Conservation (phyloP, 2,113 vertebrate genomes). For the Theristicus caerulescens region DNA sequence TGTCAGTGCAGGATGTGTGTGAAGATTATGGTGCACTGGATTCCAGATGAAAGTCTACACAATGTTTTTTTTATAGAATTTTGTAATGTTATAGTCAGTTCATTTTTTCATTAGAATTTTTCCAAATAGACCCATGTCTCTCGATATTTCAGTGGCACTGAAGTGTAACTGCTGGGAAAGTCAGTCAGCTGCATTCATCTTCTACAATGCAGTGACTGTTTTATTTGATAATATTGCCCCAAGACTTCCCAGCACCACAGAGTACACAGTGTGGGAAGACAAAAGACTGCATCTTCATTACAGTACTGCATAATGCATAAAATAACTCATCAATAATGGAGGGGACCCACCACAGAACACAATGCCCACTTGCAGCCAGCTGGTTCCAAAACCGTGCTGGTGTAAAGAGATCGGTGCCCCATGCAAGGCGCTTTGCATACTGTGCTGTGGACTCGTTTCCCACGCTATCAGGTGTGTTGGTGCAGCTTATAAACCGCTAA, state of each 20-base stretch:
- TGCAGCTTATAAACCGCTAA: neutral
- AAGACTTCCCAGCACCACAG: neutral
- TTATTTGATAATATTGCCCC: neutral
- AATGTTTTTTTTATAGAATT: neutral
- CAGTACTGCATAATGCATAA: constrained; percentile 41
- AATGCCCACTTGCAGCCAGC: neutral
- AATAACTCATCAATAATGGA: constrained; percentile 24
- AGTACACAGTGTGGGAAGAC: neutral
- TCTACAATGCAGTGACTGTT: neutral
- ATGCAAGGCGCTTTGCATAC: neutral
- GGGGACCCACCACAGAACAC: neutral
- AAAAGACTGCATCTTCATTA: constrained; percentile 40
- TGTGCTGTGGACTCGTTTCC: fast-evolving
- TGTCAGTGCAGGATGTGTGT: neutral
- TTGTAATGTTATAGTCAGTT: neutral
- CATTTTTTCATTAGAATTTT: neutral
- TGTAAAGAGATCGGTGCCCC: neutral
- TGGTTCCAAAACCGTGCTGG: neutral
- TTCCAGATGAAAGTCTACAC: neutral
- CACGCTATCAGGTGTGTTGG: neutral
- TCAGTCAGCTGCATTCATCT: neutral
- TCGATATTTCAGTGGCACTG: neutral
- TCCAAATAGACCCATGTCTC: neutral
- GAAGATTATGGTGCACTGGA: neutral
- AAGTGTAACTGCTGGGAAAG: neutral